A percentile compares a stretch with the other conserved stretches of the same genome.
Evolutionary conservation across 2,113 vertebrate genomes (phyloP).

Genomic region (Morone chrysops): DNA sequence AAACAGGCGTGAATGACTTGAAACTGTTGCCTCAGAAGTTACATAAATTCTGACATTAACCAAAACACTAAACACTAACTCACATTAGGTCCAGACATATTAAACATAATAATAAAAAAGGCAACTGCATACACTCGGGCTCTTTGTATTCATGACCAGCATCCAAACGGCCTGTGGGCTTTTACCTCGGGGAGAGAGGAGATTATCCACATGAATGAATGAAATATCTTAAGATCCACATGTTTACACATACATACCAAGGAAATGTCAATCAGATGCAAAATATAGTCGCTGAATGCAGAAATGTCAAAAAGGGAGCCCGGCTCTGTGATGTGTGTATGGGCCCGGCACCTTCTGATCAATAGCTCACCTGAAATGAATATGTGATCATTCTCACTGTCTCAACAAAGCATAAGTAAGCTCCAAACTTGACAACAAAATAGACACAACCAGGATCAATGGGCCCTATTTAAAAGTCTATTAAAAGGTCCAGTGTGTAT

Average conservation of each 20-base stretch:
- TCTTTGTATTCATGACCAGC: conserved; percentile 60
- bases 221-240: conserved; percentile 71
- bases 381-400: conserved; percentile 30
- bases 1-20: conserved; percentile 20
- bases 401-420: conserved; percentile 33
- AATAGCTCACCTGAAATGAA: conserved; percentile 74
- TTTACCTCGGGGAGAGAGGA: conserved; percentile 49
- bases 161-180: conserved; percentile 40
- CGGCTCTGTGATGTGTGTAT: conserved; percentile 29
- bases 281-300: conserved; percentile 69
- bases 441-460: conserved; percentile 22
- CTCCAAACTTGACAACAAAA: conserved; percentile 18
- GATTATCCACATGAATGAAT: conserved; percentile 68
- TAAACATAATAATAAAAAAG: conserved; percentile 15
- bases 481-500: too few species aligned
- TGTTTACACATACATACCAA: conserved; percentile 73
- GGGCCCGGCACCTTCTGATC: conserved; percentile 56
- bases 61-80: conserved; percentile 15
- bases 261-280: conserved; percentile 83
- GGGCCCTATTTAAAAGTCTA: not conserved
- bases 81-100: conserved; percentile 23
- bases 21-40: conserved; percentile 32
- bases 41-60: conserved; percentile 41
- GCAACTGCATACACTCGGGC: conserved; percentile 18
- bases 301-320: conserved; percentile 73